Evolutionary conservation across 2,113 vertebrate species (phyloP), one percentile per base, ranked within the genome.

Genomic region (Pollimyrus isidori): DNA sequence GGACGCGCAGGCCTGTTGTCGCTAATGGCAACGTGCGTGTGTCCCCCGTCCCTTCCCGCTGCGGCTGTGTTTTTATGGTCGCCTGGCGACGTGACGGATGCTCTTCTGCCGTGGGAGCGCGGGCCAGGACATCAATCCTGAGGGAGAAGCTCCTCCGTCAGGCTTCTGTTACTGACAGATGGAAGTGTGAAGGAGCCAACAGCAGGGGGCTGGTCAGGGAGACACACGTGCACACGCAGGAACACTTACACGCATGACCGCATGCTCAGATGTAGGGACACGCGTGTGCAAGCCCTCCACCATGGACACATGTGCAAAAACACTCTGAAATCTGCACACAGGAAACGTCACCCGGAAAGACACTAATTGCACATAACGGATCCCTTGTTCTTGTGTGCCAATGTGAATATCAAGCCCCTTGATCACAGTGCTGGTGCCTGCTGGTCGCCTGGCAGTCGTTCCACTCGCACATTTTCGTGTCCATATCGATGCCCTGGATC

Each of bases 321-420:
- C 52, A 26, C 19, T 84, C 39, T 7, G 42, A 53, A n/a, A 85
- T 88, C 23, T 26, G 58, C 46, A 50, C 56, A 30, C 80, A 91
- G 26, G 92, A 92, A 89, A 91, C 94, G 93, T 93, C 93, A 93
- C 93, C 88, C 23, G 94, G 93, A 94, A 96, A 96, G 94, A 94
- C 42, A 92, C 93, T 94, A 95, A 96, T 95, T 95, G 93, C 91
- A 89, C 89, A 89, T 95, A 95, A 97, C 97, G 95, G 96, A 95
- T 97, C 93, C 92, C 94, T 94, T 93, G 93, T 95, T 94, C 92
- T 93, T 92, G 93, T 94, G 95, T 96, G 94, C 95, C 95, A 93
- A 90, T 94, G 94, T 95, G 96, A 96, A 97, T 96, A 95, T 95
- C 94, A 94, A 95, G 92, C 94, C 93, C 93, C 94, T 95, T 93